Conservation (phyloP, 2,113 vertebrate species). For the Dolichallabes microphthalmus region DNA sequence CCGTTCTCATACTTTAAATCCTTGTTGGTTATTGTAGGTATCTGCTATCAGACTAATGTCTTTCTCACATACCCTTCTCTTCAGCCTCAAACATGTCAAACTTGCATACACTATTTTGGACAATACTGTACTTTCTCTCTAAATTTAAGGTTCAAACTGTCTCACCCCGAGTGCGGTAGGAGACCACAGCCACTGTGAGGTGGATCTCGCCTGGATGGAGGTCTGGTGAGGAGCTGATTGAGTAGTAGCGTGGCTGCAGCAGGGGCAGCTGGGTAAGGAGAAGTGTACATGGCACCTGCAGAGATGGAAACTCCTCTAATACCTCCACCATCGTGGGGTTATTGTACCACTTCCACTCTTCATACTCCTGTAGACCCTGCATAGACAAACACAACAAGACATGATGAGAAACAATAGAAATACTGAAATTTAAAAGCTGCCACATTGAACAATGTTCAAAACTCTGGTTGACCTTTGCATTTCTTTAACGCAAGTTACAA, state of each 20-base stretch:
- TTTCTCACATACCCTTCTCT: too few species aligned
- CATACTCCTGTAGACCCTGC: slow-evolving; percentile 95
- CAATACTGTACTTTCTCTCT: neutral
- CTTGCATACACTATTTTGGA: neutral
- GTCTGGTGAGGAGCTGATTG: slow-evolving; percentile 95
- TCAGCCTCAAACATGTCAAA: too few species aligned
- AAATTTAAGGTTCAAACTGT: neutral
- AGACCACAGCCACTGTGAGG: slow-evolving; percentile 93
- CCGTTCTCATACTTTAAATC: too few species aligned
- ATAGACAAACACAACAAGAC: neutral
- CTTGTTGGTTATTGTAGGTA: too few species aligned
- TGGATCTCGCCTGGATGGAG: slow-evolving; percentile 89
- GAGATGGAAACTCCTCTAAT: slow-evolving; percentile 90
- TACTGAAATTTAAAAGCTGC: neutral
- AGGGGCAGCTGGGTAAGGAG: slow-evolving; percentile 93
- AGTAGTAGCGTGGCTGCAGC: slow-evolving; percentile 94
- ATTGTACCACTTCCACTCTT: slow-evolving; percentile 98
- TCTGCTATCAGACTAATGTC: too few species aligned
- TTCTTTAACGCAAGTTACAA: neutral
- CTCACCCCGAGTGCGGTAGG: slow-evolving; percentile 87
- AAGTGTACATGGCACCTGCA: slow-evolving; percentile 91
- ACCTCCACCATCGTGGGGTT: slow-evolving; percentile 92
- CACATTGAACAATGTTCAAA: neutral
- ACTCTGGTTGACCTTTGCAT: neutral
- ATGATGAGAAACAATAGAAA: neutral